phyloP scores from a whole-genome alignment of 2,113 vertebrate genomes.

The Apodemus speciosus region DNA sequence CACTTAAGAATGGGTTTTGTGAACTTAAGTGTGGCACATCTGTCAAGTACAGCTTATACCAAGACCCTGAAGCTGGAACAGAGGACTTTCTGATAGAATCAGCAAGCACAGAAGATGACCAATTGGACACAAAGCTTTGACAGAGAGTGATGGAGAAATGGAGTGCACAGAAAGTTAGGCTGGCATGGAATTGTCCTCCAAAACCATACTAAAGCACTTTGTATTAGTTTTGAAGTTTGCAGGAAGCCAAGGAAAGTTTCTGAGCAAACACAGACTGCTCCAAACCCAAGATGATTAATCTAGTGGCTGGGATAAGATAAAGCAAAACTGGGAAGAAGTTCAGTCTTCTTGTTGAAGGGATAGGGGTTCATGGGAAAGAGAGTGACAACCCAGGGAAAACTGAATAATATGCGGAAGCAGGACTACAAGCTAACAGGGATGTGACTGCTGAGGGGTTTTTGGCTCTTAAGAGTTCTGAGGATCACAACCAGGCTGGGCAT shows the following conservation, averaged over 20 bases:
- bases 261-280: not conserved
- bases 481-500: not conserved
- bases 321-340: not conserved
- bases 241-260: not conserved
- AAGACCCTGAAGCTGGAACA: not conserved
- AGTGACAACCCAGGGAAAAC: not conserved
- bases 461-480: not conserved
- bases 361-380: no score
- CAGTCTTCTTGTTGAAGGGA: not conserved
- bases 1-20: not conserved
- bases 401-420: no score
- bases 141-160: not conserved
- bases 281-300: not conserved
- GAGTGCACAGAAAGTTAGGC: not conserved
- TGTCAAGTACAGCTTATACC: not conserved
- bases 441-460: not conserved
- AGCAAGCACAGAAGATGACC: not conserved
- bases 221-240: not conserved
- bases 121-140: no score
- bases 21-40: not conserved
- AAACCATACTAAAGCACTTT: no score
- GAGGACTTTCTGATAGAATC: not conserved
- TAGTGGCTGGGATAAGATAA: no score
- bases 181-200: not conserved
- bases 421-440: not conserved